Base-by-base conservation (phyloP, 2,113 vertebrate genomes). In the Ochotona curzoniae region DNA sequence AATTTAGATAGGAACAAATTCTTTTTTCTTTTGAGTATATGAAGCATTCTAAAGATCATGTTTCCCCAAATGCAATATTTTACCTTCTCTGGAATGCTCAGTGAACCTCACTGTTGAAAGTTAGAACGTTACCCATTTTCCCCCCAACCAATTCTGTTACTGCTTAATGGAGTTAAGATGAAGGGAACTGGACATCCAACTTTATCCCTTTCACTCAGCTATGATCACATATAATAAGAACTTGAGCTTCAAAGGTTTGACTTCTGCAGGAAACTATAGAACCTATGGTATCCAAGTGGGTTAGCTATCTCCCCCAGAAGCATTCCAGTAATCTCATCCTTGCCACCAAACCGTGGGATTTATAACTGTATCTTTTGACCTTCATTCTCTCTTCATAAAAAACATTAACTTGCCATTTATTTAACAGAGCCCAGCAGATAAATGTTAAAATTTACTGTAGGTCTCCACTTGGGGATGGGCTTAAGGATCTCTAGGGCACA, bases 331-430 rank as follows among this genome's bases (percentile, higher is more conserved):
- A 92, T 66, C 88, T 94, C 30, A 35, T 7, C 3, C 35, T 67
- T 4, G 21, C 38, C 60, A 23, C 20, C 71, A 32, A 15, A 1
- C 4, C 18, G 21, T 54, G 74, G 92, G 54, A 89, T 97, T 96
- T 96, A 85, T 23, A 1, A 47, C 26, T 35, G 1, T n/a, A 2
- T 85, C 30, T 70, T 97, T 95, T 94, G 92, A 96, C 92, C n/a
- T 18, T 67, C 12, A 70, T 78, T 90, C 89, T 82, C 75, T 96
- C 87, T 83, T 89, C 64, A 89, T 90, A 92, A 94, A 96, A 94
- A 93, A 78, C 82, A 96, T 81, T 49, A 84, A 44, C 79, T 66
- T 79, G 87, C 91, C 64, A 60, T 14, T 9, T 90, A 79, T 66
- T 86, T 49, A 95, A 0, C 2, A 87, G 78, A 87, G 54, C 8